Evolutionary conservation across 2,888 invertebrate genomes (phyloP).

Genomic region (Dolichopus griseipennis): DNA sequence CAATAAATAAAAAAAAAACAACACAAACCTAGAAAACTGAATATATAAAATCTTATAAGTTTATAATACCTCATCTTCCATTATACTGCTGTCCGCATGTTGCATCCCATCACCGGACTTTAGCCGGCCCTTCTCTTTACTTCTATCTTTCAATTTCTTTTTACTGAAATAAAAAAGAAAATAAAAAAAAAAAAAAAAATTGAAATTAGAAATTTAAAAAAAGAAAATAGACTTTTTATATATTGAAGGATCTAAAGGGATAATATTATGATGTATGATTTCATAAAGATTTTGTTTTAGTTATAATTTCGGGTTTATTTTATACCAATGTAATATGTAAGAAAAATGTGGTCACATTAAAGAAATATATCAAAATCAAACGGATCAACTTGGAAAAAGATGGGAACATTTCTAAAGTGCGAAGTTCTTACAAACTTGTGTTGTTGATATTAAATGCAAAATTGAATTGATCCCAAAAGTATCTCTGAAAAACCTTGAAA

Average conservation of each 20-base stretch:
- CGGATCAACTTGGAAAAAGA: too few relatives aligned
- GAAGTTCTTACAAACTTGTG: too few relatives aligned
- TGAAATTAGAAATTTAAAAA: conserved; percentile 3
- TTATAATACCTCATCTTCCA: conserved; percentile 40
- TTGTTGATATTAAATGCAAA: too few relatives aligned
- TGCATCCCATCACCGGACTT: conserved; percentile 39
- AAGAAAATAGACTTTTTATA: conserved; percentile 2
- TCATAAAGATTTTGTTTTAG: background rate
- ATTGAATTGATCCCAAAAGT: too few relatives aligned
- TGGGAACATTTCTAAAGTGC: too few relatives aligned
- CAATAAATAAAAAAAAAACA: background rate
- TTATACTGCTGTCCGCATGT: conserved; percentile 40
- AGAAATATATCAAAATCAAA: too few relatives aligned
- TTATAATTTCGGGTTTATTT: too few relatives aligned
- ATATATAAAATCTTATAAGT: background rate
- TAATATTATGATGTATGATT: background rate
- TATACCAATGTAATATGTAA: too few relatives aligned
- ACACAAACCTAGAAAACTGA: background rate
- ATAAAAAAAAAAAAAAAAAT: conserved; percentile 9
- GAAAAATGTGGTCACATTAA: too few relatives aligned
- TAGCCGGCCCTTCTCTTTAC: conserved; percentile 37
- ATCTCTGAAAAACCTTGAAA: too few relatives aligned
- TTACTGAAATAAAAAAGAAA: conserved; percentile 13
- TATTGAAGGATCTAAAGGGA: conserved; percentile 17
- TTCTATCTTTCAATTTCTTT: conserved; percentile 36